Evolutionary conservation across 2,888 invertebrate species (phyloP), one percentile per base, ranked within the genome.

Genomic region (Malthinus seriepunctatus): DNA sequence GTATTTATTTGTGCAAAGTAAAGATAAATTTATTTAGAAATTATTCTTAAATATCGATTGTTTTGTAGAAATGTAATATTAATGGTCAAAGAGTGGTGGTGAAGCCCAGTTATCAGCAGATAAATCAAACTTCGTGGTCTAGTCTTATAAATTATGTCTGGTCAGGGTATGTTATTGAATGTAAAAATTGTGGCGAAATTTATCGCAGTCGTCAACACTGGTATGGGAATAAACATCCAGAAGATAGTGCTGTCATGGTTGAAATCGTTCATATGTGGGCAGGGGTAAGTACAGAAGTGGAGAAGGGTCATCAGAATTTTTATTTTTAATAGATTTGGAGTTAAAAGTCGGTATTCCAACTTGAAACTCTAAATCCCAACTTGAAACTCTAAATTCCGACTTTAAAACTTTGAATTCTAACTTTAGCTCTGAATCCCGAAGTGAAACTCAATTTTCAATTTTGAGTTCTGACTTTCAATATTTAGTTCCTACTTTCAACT

Each of bases 91-190:
- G 83, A 68, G 80, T 82, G 7, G 74, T 84, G 8, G 88, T 89
- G 3, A 83, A 83, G 15, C 85, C 85, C 10, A 79, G 78, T 12
- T 76, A 78, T 34, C 78, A 79, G 59, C 75, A 80, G 2, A 74
- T 76, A 54, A 78, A 73, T 33, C 79, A 81, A 37, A 79, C 72
- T 64, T 82, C 86, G 5, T 89, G 88, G 88, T 81, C 86, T 51
- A 88, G 88, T 32, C 76, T 90, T 42, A 87, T 89, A 1, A 88
- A 85, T 69, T 90, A 87, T 72, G 88, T 89, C 1, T 91, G 90
- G 90, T 86, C 88, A 47, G 91, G 91, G 71, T 88, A 88, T 70
- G 84, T 89, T 1, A 85, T 92, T 57, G 89, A 90, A 71, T 93
- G 92, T 76, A 84, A 85, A 9, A 83, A 85, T 67, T 91, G 89